These are phyloP conservation scores for Agrochola litura DNA, from an alignment of 2,888 invertebrate genomes.

Conservation along the genomic window DNA sequence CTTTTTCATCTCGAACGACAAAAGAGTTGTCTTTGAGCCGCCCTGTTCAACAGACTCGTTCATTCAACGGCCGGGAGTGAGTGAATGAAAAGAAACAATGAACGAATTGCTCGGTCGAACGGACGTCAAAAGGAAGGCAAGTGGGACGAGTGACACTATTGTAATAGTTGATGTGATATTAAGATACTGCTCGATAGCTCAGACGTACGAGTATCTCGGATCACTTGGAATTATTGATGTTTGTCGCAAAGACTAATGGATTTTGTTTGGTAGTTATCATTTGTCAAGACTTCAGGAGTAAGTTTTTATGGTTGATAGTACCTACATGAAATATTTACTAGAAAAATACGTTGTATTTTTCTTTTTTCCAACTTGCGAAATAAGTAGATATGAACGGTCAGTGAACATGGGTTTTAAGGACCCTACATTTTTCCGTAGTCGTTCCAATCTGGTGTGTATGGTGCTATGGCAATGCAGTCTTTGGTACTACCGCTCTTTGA, in stretches of 20 bases:
- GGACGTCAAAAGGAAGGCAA: constrained; percentile 69
- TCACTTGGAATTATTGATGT: constrained; percentile 36
- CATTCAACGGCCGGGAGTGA: constrained; percentile 68
- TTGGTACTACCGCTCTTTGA: too few relatives aligned
- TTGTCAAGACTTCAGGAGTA: constrained; percentile 31
- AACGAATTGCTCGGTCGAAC: constrained; percentile 70
- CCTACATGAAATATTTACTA: neutral
- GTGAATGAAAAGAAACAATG: constrained; percentile 78
- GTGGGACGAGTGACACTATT: constrained; percentile 65
- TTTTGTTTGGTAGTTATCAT: constrained; percentile 33
- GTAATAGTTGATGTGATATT: constrained; percentile 63
- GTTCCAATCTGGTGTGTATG: too few relatives aligned
- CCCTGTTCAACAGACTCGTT: constrained; percentile 74
- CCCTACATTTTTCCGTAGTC: too few relatives aligned
- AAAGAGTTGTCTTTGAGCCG: constrained; percentile 79
- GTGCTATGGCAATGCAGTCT: too few relatives aligned
- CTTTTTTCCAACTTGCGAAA: too few relatives aligned
- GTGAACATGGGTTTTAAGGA: too few relatives aligned
- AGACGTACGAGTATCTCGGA: constrained; percentile 20
- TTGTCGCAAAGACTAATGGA: constrained; percentile 38
- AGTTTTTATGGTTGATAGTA: constrained; percentile 13
- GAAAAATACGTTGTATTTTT: neutral
- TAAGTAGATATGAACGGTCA: too few relatives aligned
- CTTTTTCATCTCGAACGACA: constrained; percentile 74
- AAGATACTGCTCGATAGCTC: constrained; percentile 56